Conservation (phyloP, 2,888 invertebrate genomes). For the Callyntrura guangdongensis region DNA sequence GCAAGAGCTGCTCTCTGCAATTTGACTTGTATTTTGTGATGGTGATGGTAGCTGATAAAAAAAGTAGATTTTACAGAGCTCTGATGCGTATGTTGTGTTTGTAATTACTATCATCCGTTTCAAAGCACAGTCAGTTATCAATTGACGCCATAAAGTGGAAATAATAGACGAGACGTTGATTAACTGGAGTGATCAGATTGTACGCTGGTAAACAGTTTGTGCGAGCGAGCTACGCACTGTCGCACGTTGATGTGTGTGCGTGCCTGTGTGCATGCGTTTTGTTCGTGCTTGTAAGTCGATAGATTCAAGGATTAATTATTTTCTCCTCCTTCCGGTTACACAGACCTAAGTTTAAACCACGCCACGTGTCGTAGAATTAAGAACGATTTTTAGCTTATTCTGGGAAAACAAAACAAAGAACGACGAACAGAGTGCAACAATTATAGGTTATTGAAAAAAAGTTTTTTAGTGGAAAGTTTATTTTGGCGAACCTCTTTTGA, state of each 20-base stretch:
- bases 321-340: conserved; percentile 41
- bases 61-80: conserved; percentile 7
- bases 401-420: neutral
- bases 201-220: too few relatives aligned
- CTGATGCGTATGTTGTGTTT: conserved; percentile 5
- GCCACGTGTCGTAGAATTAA: conserved; percentile 13
- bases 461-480: neutral
- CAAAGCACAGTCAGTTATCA: conserved; percentile 36
- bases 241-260: neutral
- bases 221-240: neutral
- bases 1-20: neutral
- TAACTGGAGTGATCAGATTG: neutral
- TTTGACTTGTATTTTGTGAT: conserved; percentile 13
- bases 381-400: neutral
- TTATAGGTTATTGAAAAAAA: neutral
- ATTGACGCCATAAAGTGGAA: conserved; percentile 1
- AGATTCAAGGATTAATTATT: conserved; percentile 4
- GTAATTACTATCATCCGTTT: conserved; percentile 48
- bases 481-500: neutral
- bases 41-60: neutral
- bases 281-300: neutral
- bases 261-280: neutral
- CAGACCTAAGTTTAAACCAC: neutral
- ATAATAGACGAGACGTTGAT: conserved; percentile 9
- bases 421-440: conserved; percentile 3